A percentile compares a stretch with the other conserved stretches of the same genome.
phyloP scores from a whole-genome alignment of 2,888 invertebrate genomes.

The Cybosia mesomella region DNA sequence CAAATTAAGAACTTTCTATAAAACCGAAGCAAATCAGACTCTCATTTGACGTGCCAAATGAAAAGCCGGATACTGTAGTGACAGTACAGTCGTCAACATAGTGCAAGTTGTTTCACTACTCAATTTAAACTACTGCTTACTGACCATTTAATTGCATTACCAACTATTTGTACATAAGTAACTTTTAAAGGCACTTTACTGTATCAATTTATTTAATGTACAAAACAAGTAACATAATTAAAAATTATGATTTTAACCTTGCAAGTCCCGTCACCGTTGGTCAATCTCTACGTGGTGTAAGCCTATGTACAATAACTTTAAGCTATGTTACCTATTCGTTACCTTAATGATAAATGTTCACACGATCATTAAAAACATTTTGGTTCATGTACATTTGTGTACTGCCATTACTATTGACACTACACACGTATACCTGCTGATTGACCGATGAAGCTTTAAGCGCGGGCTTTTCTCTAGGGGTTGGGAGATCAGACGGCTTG shows the following conservation, averaged over 20 bases:
- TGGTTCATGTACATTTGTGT: constrained; percentile 34
- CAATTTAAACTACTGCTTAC: neutral
- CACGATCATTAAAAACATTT: constrained; percentile 43
- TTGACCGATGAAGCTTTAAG: no score
- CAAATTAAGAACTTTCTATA: no score
- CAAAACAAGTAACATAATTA: constrained; percentile 34
- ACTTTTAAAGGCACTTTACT: constrained; percentile 29
- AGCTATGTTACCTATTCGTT: constrained; percentile 35
- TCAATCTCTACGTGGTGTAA: constrained; percentile 47
- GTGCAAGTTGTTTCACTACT: neutral
- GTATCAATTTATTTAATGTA: neutral
- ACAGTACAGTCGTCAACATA: neutral
- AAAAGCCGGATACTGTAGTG: no score
- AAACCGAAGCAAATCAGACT: neutral
- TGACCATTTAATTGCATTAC: constrained; percentile 34
- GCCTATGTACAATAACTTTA: constrained; percentile 40
- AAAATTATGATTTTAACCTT: constrained; percentile 46
- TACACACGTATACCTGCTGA: constrained; percentile 22
- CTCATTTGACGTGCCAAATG: neutral
- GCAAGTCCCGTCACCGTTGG: constrained; percentile 35
- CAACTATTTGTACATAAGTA: constrained; percentile 13
- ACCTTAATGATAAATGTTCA: constrained; percentile 39
- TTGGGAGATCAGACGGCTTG: no score
- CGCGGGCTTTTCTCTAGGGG: no score
- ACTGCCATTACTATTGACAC: constrained; percentile 31